Evolutionary conservation across 92 coral and sea anemone genomes (phyloP).

Genomic region (Chrysogorgia sp.): DNA sequence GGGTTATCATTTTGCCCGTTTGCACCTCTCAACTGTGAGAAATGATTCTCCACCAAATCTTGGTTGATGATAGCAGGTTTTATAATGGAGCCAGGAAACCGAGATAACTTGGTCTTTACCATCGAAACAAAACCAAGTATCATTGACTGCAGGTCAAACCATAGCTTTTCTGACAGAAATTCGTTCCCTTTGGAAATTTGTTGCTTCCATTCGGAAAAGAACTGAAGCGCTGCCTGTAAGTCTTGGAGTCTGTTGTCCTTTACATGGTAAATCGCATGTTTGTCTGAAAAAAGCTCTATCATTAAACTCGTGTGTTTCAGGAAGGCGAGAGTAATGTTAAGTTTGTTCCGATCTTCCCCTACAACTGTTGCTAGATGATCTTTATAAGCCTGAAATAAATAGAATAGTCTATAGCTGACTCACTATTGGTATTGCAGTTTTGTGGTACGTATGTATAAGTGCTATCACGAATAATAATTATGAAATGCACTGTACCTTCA

Average conservation of each 20-base stretch:
- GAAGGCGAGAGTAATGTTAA: constrained; percentile 28
- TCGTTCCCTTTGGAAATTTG: not conserved
- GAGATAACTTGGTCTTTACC: constrained; percentile 38
- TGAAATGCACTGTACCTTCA: no score
- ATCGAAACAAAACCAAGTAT: constrained; percentile 53
- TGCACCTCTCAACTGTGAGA: constrained; percentile 65
- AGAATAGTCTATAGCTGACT: not conserved
- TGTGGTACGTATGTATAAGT: not conserved
- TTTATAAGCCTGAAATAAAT: constrained; percentile 29
- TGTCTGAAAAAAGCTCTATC: constrained; percentile 31
- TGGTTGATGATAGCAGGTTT: constrained; percentile 72
- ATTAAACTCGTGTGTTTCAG: constrained; percentile 46
- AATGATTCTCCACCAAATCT: constrained; percentile 68
- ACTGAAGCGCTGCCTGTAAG: constrained; percentile 36
- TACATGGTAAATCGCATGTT: constrained; percentile 10
- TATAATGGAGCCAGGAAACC: constrained; percentile 55
- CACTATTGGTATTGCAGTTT: not conserved
- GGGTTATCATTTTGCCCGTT: constrained; percentile 48
- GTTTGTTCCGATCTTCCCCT: constrained; percentile 24
- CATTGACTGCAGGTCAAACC: constrained; percentile 71
- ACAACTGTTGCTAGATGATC: constrained; percentile 28
- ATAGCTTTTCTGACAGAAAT: constrained; percentile 59
- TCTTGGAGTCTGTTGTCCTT: constrained; percentile 34
- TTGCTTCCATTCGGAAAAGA: constrained; percentile 43
- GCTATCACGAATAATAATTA: no score